Percentiles rank a stretch among this genome's conserved stretches.
These are phyloP conservation scores for Muntiacus muntjak DNA, from an alignment of 2,113 vertebrate genomes.

Conservation along the genomic window DNA sequence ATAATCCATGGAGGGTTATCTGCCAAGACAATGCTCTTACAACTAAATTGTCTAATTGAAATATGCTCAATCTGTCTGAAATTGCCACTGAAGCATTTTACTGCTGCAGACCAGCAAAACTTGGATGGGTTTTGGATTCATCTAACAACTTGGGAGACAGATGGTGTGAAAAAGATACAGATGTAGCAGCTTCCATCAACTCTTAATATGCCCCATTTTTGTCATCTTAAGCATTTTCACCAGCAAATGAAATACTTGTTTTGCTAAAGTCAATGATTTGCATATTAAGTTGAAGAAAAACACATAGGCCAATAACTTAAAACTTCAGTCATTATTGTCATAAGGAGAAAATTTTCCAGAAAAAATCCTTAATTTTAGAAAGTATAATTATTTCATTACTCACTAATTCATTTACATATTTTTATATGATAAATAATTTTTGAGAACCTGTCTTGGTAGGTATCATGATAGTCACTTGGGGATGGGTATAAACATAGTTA, in stretches of 20 bases:
- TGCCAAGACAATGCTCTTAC: slow-evolving; percentile 58
- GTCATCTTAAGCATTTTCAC: slow-evolving; percentile 58
- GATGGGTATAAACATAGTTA: not conserved
- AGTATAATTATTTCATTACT: not conserved
- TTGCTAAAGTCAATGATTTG: slow-evolving; percentile 52
- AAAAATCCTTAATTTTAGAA: slow-evolving; percentile 36
- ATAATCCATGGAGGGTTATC: slow-evolving; percentile 68
- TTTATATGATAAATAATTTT: slow-evolving; percentile 27
- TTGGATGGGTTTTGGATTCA: slow-evolving; percentile 64
- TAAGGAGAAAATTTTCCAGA: not conserved
- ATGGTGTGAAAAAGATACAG: slow-evolving; percentile 73
- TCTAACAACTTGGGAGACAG: slow-evolving; percentile 72
- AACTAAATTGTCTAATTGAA: slow-evolving; percentile 74
- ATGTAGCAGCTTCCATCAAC: slow-evolving; percentile 71
- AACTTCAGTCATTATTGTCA: not conserved
- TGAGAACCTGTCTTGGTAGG: not conserved
- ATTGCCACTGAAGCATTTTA: slow-evolving; percentile 68
- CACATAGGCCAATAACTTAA: not conserved
- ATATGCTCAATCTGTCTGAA: slow-evolving; percentile 67
- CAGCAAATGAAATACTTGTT: slow-evolving; percentile 46
- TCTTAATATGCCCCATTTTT: slow-evolving; percentile 70
- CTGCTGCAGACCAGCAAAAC: slow-evolving; percentile 56
- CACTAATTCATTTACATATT: not conserved
- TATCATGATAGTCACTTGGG: not conserved
- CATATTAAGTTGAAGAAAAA: slow-evolving; percentile 30